phyloP scores from a whole-genome alignment of 1,140 invertebrate species.

The Piezodorus guildinii region DNA sequence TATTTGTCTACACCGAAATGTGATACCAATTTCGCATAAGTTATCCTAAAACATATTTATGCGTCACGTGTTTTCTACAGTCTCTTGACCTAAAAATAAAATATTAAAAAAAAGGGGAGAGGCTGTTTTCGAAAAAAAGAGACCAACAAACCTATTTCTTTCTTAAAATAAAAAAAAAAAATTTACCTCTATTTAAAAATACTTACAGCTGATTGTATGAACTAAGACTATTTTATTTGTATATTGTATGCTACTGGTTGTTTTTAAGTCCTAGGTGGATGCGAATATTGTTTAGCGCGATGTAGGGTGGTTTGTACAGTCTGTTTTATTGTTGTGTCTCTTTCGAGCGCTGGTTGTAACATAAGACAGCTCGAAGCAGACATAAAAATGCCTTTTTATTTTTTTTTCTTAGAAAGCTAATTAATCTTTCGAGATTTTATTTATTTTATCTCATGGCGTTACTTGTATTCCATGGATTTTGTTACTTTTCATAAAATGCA shows the following conservation, averaged over 20 bases:
- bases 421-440: conserved; percentile 8
- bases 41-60: conserved; percentile 5
- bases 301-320: conserved; percentile 27
- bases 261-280: conserved; percentile 19
- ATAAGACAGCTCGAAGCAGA: conserved; percentile 33
- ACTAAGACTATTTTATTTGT: conserved; percentile 20
- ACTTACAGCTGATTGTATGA: conserved; percentile 21
- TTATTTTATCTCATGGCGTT: conserved; percentile 18
- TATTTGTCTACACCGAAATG: conserved; percentile 1
- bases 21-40: conserved; percentile 12
- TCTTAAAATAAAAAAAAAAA: conserved; percentile 19
- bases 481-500: conserved; percentile 23
- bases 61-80: neutral
- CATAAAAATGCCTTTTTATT: conserved; percentile 30
- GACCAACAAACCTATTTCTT: conserved; percentile 16
- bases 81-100: neutral
- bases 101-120: neutral
- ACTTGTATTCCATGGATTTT: conserved; percentile 11
- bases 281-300: conserved; percentile 20
- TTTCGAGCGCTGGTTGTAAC: conserved; percentile 26
- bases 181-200: conserved; percentile 22
- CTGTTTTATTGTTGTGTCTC: conserved; percentile 32
- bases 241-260: conserved; percentile 16
- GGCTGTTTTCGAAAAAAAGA: neutral
- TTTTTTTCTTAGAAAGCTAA: conserved; percentile 15